These are phyloP conservation scores for Salticus scenicus DNA, from an alignment of 2,888 invertebrate species.

Conservation along the genomic window DNA sequence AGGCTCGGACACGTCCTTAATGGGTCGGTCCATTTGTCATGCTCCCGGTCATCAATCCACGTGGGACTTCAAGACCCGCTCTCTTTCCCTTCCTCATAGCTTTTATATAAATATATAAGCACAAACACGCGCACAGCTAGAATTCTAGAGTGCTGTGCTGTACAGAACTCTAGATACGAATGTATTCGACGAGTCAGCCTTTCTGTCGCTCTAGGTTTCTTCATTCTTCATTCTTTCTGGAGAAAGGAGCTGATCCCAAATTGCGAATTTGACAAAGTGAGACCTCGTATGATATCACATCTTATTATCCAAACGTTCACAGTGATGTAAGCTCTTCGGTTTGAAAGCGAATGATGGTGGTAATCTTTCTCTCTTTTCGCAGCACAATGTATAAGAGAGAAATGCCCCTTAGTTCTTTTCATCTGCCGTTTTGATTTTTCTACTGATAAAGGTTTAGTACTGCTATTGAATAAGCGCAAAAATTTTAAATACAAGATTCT, in stretches of 20 bases:
- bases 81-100: conserved; percentile 22
- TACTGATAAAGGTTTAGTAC: too few species aligned
- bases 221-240: not conserved
- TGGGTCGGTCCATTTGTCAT: conserved; percentile 68
- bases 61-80: conserved; percentile 48
- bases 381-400: too few species aligned
- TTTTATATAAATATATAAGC: not conserved
- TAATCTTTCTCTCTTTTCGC: too few species aligned
- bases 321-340: too few species aligned
- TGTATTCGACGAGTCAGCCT: not conserved
- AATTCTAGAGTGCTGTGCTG: not conserved
- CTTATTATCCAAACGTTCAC: not conserved
- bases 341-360: too few species aligned
- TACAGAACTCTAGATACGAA: not conserved
- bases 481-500: too few species aligned
- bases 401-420: too few species aligned
- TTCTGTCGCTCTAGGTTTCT: conserved; percentile 7
- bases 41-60: conserved; percentile 63
- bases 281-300: not conserved
- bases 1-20: conserved; percentile 65
- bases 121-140: not conserved
- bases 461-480: too few species aligned
- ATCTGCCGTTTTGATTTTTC: too few species aligned
- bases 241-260: conserved; percentile 48
- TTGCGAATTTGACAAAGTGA: conserved; percentile 24